phyloP scores from a whole-genome alignment of 2,113 vertebrate genomes.

The Dascyllus trimaculatus region DNA sequence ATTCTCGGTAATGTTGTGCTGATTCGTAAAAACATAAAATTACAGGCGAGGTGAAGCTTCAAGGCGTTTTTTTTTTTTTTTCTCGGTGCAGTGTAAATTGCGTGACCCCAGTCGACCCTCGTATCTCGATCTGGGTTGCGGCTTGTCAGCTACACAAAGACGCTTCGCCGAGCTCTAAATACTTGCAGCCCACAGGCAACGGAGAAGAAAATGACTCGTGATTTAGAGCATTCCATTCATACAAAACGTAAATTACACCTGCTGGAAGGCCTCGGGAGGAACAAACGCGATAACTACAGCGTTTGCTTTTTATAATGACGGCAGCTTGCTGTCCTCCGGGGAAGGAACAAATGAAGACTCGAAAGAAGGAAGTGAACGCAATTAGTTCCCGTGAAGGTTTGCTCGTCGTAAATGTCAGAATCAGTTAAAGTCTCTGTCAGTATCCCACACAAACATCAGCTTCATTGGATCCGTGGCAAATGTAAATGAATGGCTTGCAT shows the following conservation, averaged over 20 bases:
- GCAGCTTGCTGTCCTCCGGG: background rate
- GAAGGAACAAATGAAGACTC: background rate
- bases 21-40: too few relatives aligned
- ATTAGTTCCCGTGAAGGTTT: background rate
- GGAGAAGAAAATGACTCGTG: background rate
- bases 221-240: constrained; percentile 12
- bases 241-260: constrained; percentile 7
- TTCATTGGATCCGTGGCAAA: background rate
- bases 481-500: background rate
- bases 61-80: background rate
- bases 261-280: background rate
- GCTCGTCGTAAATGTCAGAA: background rate
- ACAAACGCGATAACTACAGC: background rate
- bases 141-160: constrained; percentile 9
- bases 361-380: background rate
- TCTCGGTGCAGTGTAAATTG: background rate
- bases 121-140: background rate
- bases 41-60: too few relatives aligned
- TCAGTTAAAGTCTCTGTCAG: background rate
- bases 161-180: background rate
- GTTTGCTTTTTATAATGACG: background rate
- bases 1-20: background rate
- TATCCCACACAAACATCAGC: background rate
- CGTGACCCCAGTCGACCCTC: background rate
- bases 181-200: constrained; percentile 3